Evolutionary conservation across 2,888 invertebrate genomes (phyloP), one percentile per base, ranked within the genome.

Genomic region (Steinernema carpocapsae): DNA sequence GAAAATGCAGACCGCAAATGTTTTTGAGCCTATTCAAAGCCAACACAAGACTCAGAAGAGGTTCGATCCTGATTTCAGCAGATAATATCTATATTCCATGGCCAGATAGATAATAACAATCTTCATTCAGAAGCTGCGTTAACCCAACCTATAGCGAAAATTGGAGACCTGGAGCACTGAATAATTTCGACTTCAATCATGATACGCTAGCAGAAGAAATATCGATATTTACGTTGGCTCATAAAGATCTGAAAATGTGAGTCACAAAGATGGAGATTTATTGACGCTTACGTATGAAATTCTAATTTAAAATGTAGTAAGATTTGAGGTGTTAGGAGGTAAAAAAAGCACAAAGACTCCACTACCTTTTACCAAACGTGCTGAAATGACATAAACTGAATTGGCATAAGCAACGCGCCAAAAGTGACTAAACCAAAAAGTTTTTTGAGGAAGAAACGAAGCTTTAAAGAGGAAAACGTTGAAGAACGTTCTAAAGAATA

Each of bases 21-120:
- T 32, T 64, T n/a, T n/a, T 64, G 12, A 64, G 29, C 32, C 64
- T 64, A 29, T 64, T 64, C 64, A 64, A 32, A 14, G 64, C 64
- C 10, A 64, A 17, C 1, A 64, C 64, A 4, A 64, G 32, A 32
- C 64, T 64, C 10, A 64, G 64, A 1, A 64, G 1, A 29, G 32
- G 32, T 37, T 64, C 64, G 12, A 64, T 19, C 37, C 64, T 29
- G 17, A 64, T 64, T 12, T 29, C 64, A 4, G 64, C 26, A 1
- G 64, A 64, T 3, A 64, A 1, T 3, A 64, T 26, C 32, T 32
- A 32, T 3, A 64, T 3, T 29, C 32, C 6, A 3, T 17, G 3
- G 17, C 32, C 64, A 14, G 64, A 29, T 17, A 64, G 32, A 6
- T 17, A 4, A 17, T 32, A 64, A 6, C 17, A 32, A 32, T 64